Base-by-base conservation (phyloP, 2,113 vertebrate genomes). In the Nyctereutes procyonoides region DNA sequence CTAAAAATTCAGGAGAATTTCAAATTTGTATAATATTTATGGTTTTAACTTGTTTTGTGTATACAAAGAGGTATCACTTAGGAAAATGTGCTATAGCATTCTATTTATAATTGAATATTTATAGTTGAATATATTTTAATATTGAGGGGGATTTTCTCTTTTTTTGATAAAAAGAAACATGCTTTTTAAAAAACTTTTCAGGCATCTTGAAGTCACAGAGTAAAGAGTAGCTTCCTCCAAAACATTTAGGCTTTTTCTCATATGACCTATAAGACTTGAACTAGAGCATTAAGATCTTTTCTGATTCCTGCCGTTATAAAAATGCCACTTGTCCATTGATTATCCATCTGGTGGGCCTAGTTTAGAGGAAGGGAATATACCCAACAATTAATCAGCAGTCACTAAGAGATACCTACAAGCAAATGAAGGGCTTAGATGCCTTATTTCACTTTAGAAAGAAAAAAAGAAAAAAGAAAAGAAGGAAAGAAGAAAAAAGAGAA, bases 21-120 rank as follows among this genome's bases (percentile, higher is more conserved):
- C 12, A 81, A 32, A 67, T 88, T 67, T 93, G 32, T n/a, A 7
- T 93, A 80, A 28, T 77, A 76, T 95, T 93, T 93, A 58, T 83
- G 15, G 55, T 73, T 92, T 67, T 87, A 82, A 71, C 60, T 82
- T 90, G 73, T 88, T 80, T 85, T 92, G 24, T 92, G 65, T 13
- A 60, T n/a, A 63, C 16, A 84, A 24, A 83, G 26, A 0, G 26
- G 56, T 91, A 19, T 60, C 7, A 26, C 8, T 73, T 93, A 81
- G 19, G 38, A 74, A 85, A 81, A 73, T 51, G 19, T 81, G n/a
- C 38, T 51, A 0, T 76, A 17, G 28, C 5, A 65, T 77, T 93
- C 89, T 90, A 67, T 88, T 58, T 67, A 26, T 24, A 81, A 35
- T 63, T 67, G 24, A 43, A 77, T 92, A 73, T 79, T 90, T 77